Percentiles rank a stretch among this genome's conserved stretches.
These are phyloP conservation scores for Ceyx cyanopectus DNA, from an alignment of 2,113 vertebrate genomes.

Conservation along the genomic window DNA sequence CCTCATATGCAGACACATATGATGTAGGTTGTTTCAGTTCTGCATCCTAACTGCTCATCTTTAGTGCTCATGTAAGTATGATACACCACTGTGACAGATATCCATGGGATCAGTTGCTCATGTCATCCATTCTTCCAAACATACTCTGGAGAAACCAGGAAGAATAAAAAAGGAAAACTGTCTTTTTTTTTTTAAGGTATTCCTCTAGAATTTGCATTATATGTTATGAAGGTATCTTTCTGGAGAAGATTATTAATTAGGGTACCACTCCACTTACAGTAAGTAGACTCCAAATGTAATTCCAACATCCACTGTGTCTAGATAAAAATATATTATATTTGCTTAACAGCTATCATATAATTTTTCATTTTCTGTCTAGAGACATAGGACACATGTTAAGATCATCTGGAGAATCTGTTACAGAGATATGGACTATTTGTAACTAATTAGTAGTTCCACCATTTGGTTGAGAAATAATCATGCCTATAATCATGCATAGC, in stretches of 20 bases:
- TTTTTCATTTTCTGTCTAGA: neutral
- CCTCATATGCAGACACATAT: neutral
- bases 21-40: neutral
- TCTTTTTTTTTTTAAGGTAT: neutral
- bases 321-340: neutral
- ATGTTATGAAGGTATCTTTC: neutral
- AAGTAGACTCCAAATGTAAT: neutral
- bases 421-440: neutral
- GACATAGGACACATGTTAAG: neutral
- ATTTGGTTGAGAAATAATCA: neutral
- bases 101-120: neutral
- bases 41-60: neutral
- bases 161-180: neutral
- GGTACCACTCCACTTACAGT: neutral
- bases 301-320: neutral
- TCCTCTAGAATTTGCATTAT: neutral
- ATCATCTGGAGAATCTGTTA: neutral
- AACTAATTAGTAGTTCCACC: neutral
- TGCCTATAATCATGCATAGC: neutral
- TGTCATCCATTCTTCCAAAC: neutral
- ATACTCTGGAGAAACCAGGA: neutral
- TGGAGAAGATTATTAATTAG: neutral
- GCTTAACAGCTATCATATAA: neutral
- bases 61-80: neutral
- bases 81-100: neutral